A percentile compares a stretch with the other conserved stretches of the same genome.
Conservation (phyloP, 1,140 invertebrate species). For the Streblospio benedicti region DNA sequence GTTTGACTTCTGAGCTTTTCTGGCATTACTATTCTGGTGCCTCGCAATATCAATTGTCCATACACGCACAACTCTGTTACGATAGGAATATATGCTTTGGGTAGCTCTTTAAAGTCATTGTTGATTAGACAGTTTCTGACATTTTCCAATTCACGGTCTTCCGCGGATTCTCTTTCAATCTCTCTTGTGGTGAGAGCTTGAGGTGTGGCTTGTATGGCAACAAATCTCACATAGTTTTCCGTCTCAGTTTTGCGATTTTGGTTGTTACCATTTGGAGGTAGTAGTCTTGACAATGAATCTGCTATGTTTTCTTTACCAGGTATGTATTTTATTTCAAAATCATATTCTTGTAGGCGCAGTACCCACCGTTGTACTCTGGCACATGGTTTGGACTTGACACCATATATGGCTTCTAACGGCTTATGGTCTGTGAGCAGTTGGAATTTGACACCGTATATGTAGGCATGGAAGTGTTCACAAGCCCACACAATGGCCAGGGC, state of each 20-base stretch:
- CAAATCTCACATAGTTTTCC: too few species aligned
- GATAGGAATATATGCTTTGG: neutral
- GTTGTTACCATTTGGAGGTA: too few species aligned
- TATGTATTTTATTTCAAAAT: neutral
- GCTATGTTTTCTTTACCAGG: too few species aligned
- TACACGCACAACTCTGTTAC: neutral
- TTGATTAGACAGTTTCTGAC: too few species aligned
- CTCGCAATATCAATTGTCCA: neutral
- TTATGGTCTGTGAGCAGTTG: constrained; percentile 39
- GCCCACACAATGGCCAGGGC: constrained; percentile 42
- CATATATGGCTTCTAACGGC: neutral
- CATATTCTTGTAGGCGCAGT: constrained; percentile 21
- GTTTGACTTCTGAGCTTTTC: neutral
- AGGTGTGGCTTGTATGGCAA: too few species aligned
- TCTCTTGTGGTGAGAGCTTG: too few species aligned
- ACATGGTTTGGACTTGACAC: constrained; percentile 17
- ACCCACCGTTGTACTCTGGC: constrained; percentile 27
- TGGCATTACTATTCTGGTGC: constrained; percentile 5
- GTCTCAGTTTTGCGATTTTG: too few species aligned
- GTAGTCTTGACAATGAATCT: too few species aligned
- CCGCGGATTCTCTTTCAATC: too few species aligned
- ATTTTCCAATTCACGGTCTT: too few species aligned
- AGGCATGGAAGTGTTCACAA: constrained; percentile 45
- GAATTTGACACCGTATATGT: constrained; percentile 39
- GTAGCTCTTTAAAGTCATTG: too few species aligned